Percentiles rank a stretch among this genome's conserved stretches.
phyloP scores from a whole-genome alignment of 2,888 invertebrate species.

The Catocala nupta region DNA sequence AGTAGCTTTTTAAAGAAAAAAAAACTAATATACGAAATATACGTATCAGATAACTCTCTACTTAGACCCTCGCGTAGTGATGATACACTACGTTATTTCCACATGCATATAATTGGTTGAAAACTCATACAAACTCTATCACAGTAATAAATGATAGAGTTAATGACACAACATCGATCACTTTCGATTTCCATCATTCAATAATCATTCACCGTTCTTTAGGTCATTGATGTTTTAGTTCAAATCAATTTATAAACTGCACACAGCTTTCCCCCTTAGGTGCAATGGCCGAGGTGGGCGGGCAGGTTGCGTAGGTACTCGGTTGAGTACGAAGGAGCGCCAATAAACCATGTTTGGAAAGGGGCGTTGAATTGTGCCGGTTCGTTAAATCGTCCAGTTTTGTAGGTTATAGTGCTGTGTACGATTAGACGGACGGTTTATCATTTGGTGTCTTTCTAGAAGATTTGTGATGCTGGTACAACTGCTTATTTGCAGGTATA shows the following conservation, averaged over 20 bases:
- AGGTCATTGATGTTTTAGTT: slow-evolving; percentile 15
- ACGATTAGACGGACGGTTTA: slow-evolving; percentile 9
- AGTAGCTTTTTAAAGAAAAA: too few species aligned
- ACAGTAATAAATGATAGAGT: neutral
- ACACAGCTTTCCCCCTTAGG: slow-evolving; percentile 14
- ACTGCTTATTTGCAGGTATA: too few species aligned
- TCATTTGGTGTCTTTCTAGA: slow-evolving; percentile 1
- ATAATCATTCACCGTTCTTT: slow-evolving; percentile 9
- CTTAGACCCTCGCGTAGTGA: too few species aligned
- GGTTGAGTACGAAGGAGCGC: slow-evolving; percentile 39
- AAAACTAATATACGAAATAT: too few species aligned
- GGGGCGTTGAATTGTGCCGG: slow-evolving; percentile 20
- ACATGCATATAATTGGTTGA: too few species aligned
- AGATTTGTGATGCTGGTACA: neutral
- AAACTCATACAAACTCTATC: neutral
- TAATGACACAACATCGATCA: slow-evolving; percentile 15
- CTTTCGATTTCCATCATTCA: slow-evolving; percentile 13
- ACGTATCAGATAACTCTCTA: too few species aligned
- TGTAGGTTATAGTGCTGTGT: slow-evolving; percentile 19
- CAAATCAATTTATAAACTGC: slow-evolving; percentile 19
- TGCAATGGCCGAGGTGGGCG: slow-evolving; percentile 69
- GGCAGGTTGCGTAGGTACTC: slow-evolving; percentile 52
- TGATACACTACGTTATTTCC: too few species aligned
- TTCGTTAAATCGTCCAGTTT: slow-evolving; percentile 25
- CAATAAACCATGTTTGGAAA: slow-evolving; percentile 25